phyloP scores from a whole-genome alignment of 2,888 invertebrate species.

The Parelbella ahira region DNA sequence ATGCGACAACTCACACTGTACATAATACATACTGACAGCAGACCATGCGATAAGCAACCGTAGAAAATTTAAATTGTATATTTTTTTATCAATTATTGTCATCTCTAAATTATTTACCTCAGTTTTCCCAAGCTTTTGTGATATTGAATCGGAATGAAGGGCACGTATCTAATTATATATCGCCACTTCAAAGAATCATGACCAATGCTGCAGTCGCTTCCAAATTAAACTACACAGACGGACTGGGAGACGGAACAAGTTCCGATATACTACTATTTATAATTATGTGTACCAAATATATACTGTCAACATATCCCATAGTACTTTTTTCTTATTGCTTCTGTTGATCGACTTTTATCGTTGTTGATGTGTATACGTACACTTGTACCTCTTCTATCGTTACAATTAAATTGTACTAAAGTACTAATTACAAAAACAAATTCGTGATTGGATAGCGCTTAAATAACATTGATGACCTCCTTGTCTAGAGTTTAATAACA shows the following conservation, averaged over 20 bases:
- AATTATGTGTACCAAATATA: background rate
- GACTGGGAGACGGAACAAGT: background rate
- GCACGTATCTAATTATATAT: slow-evolving; percentile 15
- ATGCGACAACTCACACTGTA: too few species aligned
- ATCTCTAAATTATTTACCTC: slow-evolving; percentile 1
- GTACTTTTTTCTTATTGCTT: background rate
- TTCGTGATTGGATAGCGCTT: slow-evolving; percentile 2
- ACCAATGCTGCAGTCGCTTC: slow-evolving; percentile 5
- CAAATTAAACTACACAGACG: slow-evolving; percentile 14
- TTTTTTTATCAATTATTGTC: background rate
- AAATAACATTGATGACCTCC: slow-evolving; percentile 8
- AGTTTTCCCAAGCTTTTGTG: background rate
- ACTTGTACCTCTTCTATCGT: too few species aligned
- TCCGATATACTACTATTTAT: background rate
- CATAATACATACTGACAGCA: too few species aligned
- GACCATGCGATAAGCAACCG: background rate
- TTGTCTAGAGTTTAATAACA: slow-evolving; percentile 13
- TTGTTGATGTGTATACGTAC: too few species aligned
- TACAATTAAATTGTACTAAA: slow-evolving; percentile 3
- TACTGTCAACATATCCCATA: background rate
- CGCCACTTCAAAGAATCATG: slow-evolving; percentile 15
- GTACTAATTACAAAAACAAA: slow-evolving; percentile 2
- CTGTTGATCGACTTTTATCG: background rate
- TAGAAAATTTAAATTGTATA: too few species aligned
- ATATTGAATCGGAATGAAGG: slow-evolving; percentile 16